A percentile compares a stretch with the other conserved stretches of the same genome.
Evolutionary conservation across 1,140 invertebrate species (phyloP).

Genomic region (Vanessa tameamea): DNA sequence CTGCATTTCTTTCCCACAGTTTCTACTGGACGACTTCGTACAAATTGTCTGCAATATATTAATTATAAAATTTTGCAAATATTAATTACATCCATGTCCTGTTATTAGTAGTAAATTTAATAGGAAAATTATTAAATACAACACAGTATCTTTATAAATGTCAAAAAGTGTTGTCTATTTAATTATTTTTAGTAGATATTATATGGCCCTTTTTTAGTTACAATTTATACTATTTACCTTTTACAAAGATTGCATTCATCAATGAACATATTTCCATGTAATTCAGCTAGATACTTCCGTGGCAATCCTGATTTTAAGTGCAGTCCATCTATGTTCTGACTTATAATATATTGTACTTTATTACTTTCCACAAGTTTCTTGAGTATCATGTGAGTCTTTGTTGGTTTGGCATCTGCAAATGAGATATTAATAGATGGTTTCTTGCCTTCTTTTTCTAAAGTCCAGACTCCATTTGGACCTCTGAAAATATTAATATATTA

Average conservation of each 20-base stretch:
- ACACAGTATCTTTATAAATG: too few species aligned
- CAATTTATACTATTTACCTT: constrained; percentile 82
- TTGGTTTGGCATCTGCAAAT: constrained; percentile 95
- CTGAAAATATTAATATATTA: constrained; percentile 77
- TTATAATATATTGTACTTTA: constrained; percentile 93
- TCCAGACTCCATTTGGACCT: constrained; percentile 99
- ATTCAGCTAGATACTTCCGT: constrained; percentile 91
- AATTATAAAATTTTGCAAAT: neutral
- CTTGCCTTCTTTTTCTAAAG: constrained; percentile 94
- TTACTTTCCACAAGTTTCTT: constrained; percentile 88
- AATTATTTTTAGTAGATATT: neutral
- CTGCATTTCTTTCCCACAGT: constrained; percentile 96
- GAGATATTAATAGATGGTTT: constrained; percentile 92
- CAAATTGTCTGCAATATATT: constrained; percentile 86
- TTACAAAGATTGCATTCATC: constrained; percentile 96
- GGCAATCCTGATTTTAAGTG: constrained; percentile 94
- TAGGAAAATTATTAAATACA: too few species aligned
- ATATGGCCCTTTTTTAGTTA: neutral
- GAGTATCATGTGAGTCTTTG: constrained; percentile 96
- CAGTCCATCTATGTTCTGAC: constrained; percentile 99
- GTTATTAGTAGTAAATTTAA: too few species aligned
- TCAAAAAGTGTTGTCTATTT: too few species aligned
- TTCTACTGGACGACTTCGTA: constrained; percentile 88
- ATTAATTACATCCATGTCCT: neutral
- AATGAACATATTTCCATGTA: constrained; percentile 99